Evolutionary conservation across 2,888 invertebrate genomes (phyloP).

Genomic region (Papilio gigon): DNA sequence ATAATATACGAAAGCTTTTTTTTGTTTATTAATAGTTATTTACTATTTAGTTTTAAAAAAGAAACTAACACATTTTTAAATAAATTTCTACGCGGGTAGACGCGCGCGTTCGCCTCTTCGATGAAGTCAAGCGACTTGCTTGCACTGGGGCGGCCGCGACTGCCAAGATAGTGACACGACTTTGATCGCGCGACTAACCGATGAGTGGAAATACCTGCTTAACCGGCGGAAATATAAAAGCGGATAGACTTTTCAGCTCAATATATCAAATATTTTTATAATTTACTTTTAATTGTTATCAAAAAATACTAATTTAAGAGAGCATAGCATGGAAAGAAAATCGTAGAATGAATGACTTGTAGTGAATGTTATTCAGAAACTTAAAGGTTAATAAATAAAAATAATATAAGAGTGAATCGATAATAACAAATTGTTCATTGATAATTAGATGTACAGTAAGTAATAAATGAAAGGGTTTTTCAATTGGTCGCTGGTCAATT

Average conservation of each 20-base stretch:
- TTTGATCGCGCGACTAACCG: background rate
- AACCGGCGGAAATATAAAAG: background rate
- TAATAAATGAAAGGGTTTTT: background rate
- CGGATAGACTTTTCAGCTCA: background rate
- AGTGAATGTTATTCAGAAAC: too few relatives aligned
- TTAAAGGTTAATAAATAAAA: too few relatives aligned
- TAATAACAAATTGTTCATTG: background rate
- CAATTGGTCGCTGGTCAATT: constrained; percentile 5
- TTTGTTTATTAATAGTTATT: too few relatives aligned
- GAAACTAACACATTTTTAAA: too few relatives aligned
- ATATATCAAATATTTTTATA: background rate
- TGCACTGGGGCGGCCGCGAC: background rate
- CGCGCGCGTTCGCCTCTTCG: background rate
- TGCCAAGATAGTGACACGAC: background rate
- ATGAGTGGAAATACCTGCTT: background rate
- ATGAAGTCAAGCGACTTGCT: background rate
- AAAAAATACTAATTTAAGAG: background rate
- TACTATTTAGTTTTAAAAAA: too few relatives aligned
- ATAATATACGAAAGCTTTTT: too few relatives aligned
- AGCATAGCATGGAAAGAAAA: too few relatives aligned
- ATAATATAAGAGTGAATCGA: too few relatives aligned
- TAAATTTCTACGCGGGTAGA: too few relatives aligned
- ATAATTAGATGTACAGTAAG: background rate
- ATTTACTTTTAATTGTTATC: too few relatives aligned
- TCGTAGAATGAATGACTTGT: too few relatives aligned